Percentiles rank a stretch among this genome's conserved stretches.
phyloP scores from a whole-genome alignment of 2,113 vertebrate species.

The Pterophyllum scalare region DNA sequence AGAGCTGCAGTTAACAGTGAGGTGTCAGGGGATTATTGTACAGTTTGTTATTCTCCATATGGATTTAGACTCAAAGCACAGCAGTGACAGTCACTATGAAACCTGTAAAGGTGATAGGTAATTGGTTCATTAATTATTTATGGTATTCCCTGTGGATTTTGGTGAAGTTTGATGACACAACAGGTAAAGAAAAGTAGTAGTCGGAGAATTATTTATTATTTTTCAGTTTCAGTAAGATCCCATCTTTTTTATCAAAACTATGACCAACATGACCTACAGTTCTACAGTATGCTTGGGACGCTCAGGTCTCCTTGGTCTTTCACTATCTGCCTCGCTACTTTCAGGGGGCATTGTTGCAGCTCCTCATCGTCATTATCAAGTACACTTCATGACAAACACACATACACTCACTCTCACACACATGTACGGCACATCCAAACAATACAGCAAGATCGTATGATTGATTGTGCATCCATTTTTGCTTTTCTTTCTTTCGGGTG shows the following conservation, averaged over 20 bases:
- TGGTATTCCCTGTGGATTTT: background rate
- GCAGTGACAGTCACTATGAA: constrained; percentile 3
- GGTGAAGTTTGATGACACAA: background rate
- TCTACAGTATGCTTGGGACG: too few relatives aligned
- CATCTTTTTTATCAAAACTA: background rate
- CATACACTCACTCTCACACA: too few relatives aligned
- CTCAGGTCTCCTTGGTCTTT: too few relatives aligned
- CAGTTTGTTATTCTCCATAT: constrained; percentile 9
- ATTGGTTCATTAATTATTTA: constrained; percentile 54
- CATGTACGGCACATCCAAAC: too few relatives aligned
- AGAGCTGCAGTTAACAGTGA: background rate
- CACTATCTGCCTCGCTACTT: too few relatives aligned
- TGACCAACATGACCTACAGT: background rate
- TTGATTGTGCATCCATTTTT: too few relatives aligned
- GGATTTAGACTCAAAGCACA: constrained; percentile 7
- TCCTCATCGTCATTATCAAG: too few relatives aligned
- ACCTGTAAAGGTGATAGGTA: constrained; percentile 13
- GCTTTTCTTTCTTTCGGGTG: too few relatives aligned
- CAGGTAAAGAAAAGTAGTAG: background rate
- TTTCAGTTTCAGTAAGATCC: background rate
- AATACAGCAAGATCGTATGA: too few relatives aligned
- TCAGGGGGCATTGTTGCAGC: too few relatives aligned
- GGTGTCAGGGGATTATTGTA: constrained; percentile 1
- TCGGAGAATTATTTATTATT: background rate
- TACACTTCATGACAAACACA: too few relatives aligned